phyloP scores from a whole-genome alignment of 2,888 invertebrate genomes.

The Ormyrus rosae region DNA sequence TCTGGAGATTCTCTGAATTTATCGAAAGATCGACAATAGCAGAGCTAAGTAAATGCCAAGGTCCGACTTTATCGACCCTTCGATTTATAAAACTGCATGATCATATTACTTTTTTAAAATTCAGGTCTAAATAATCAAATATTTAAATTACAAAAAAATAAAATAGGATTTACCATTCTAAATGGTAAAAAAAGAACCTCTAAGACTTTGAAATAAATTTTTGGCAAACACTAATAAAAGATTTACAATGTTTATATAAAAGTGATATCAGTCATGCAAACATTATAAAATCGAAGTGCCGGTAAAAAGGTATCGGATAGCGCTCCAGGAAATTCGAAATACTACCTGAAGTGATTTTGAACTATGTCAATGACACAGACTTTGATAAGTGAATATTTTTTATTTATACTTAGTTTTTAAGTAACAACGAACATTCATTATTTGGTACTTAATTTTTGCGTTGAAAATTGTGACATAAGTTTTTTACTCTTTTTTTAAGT shows the following conservation, averaged over 20 bases:
- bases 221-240: too few species aligned
- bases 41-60: conserved; percentile 55
- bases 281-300: conserved; percentile 44
- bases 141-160: background rate
- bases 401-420: conserved; percentile 22
- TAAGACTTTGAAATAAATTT: too few species aligned
- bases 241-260: too few species aligned
- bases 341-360: conserved; percentile 47
- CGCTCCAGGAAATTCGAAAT: conserved; percentile 45
- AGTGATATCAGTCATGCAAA: background rate
- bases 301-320: conserved; percentile 42
- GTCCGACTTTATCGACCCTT: conserved; percentile 55
- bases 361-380: conserved; percentile 45
- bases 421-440: background rate
- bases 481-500: conserved; percentile 31
- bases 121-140: background rate
- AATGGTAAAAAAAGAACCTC: too few species aligned
- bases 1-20: conserved; percentile 70
- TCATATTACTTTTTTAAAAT: conserved; percentile 27
- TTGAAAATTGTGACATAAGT: conserved; percentile 29
- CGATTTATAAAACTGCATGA: conserved; percentile 51
- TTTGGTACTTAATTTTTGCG: conserved; percentile 43
- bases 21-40: conserved; percentile 70
- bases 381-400: conserved; percentile 40
- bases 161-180: background rate